Evolutionary conservation across 2,113 vertebrate species (phyloP).

Genomic region (Datnioides undecimradiatus): DNA sequence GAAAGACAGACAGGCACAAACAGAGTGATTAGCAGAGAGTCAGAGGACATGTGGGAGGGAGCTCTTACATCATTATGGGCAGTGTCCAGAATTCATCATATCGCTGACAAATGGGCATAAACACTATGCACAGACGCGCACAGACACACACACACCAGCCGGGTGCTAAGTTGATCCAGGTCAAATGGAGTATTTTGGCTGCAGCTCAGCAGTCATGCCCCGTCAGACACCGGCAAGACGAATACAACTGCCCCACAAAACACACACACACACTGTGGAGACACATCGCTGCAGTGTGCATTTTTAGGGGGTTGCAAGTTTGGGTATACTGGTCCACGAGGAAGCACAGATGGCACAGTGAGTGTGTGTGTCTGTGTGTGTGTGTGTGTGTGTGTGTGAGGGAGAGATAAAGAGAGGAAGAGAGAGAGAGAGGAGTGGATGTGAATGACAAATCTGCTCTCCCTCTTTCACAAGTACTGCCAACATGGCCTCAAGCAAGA

Average conservation of each 20-base stretch:
- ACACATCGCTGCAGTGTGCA: slow-evolving; percentile 26
- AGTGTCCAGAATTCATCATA: slow-evolving; percentile 51
- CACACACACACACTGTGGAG: slow-evolving; percentile 22
- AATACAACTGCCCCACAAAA: slow-evolving; percentile 46
- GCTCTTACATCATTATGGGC: slow-evolving; percentile 53
- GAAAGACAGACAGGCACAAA: slow-evolving; percentile 20
- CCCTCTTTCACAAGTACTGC: slow-evolving; percentile 48
- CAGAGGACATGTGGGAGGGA: slow-evolving; percentile 54
- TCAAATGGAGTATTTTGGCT: slow-evolving; percentile 66
- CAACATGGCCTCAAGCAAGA: slow-evolving; percentile 61
- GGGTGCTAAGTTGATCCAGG: slow-evolving; percentile 55
- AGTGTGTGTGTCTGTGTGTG: background rate
- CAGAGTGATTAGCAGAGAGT: slow-evolving; percentile 34
- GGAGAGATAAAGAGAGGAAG: slow-evolving; percentile 21
- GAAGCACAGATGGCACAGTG: slow-evolving; percentile 62
- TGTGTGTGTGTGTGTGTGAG: background rate
- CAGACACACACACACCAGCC: slow-evolving; percentile 22
- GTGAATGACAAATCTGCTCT: slow-evolving; percentile 58
- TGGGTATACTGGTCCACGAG: slow-evolving; percentile 53
- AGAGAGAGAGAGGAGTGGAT: slow-evolving; percentile 26
- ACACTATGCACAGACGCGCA: slow-evolving; percentile 37
- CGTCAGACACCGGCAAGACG: slow-evolving; percentile 48
- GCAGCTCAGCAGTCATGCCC: slow-evolving; percentile 58
- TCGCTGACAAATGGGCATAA: slow-evolving; percentile 43
- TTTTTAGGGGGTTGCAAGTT: slow-evolving; percentile 28